These are phyloP conservation scores for Mus spicilegus DNA, from an alignment of 2,113 vertebrate genomes.

Conservation along the genomic window DNA sequence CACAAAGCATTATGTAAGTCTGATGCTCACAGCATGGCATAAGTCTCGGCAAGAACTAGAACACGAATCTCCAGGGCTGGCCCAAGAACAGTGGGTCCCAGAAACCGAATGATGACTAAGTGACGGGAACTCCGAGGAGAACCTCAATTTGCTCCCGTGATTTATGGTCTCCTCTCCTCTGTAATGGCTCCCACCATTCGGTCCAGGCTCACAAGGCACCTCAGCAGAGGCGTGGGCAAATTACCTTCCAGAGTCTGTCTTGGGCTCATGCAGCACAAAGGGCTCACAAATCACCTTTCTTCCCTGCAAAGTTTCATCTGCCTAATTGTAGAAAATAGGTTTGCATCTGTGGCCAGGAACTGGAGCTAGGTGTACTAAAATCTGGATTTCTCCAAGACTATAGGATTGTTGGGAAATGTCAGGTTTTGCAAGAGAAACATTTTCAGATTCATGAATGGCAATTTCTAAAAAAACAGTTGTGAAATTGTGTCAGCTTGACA, in stretches of 20 bases:
- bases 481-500: not conserved
- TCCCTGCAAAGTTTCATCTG: constrained; percentile 62
- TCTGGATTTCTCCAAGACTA: not conserved
- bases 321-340: constrained; percentile 61
- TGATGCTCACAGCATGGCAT: not conserved
- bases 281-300: constrained; percentile 47
- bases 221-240: not conserved
- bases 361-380: constrained; percentile 62
- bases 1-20: not conserved
- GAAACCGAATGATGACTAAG: constrained; percentile 26
- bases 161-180: not conserved
- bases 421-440: not conserved
- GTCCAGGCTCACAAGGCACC: not conserved
- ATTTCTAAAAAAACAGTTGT: not conserved
- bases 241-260: constrained; percentile 14
- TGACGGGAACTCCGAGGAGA: constrained; percentile 20
- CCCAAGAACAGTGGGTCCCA: constrained; percentile 58
- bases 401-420: not conserved
- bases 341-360: not conserved
- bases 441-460: not conserved
- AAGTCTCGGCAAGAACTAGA: constrained; percentile 55
- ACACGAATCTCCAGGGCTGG: constrained; percentile 24
- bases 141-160: constrained; percentile 53
- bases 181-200: not conserved
- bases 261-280: not conserved